Evolutionary conservation across 2,113 vertebrate species (phyloP).

Genomic region (Triplophysa siluroides): DNA sequence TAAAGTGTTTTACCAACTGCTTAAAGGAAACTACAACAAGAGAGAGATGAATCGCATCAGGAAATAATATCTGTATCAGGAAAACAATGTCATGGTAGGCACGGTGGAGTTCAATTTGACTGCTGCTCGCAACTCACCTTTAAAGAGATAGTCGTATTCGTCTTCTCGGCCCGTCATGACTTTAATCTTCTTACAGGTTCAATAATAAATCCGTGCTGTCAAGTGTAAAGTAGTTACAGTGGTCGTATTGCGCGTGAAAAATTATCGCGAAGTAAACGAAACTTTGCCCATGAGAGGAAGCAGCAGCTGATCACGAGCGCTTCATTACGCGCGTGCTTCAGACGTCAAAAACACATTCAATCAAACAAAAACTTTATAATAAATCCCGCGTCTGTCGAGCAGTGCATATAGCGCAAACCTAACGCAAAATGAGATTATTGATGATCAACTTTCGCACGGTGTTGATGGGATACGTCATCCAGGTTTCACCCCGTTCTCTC

Average conservation of each 20-base stretch:
- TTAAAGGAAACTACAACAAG: background rate
- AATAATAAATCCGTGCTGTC: slow-evolving; percentile 4
- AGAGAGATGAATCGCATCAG: background rate
- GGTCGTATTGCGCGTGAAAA: background rate
- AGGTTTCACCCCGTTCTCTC: slow-evolving; percentile 20
- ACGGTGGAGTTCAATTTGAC: background rate
- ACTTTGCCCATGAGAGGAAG: slow-evolving; percentile 19
- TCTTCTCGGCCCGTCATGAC: slow-evolving; percentile 82
- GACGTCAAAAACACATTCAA: background rate
- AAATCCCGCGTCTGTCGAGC: background rate
- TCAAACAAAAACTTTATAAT: background rate
- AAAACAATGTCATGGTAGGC: background rate
- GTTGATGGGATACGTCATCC: slow-evolving; percentile 4
- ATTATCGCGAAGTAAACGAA: background rate
- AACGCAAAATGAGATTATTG: background rate
- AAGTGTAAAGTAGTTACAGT: background rate
- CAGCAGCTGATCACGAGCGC: slow-evolving; percentile 18
- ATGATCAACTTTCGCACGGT: slow-evolving; percentile 12
- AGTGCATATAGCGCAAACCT: background rate
- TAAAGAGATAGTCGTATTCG: slow-evolving; percentile 87
- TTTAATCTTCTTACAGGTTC: slow-evolving; percentile 21
- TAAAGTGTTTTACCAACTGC: background rate
- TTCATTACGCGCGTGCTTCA: slow-evolving; percentile 8
- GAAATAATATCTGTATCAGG: background rate
- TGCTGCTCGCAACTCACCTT: slow-evolving; percentile 72